phyloP scores from a whole-genome alignment of 2,113 vertebrate genomes.

The Peromyscus californicus region DNA sequence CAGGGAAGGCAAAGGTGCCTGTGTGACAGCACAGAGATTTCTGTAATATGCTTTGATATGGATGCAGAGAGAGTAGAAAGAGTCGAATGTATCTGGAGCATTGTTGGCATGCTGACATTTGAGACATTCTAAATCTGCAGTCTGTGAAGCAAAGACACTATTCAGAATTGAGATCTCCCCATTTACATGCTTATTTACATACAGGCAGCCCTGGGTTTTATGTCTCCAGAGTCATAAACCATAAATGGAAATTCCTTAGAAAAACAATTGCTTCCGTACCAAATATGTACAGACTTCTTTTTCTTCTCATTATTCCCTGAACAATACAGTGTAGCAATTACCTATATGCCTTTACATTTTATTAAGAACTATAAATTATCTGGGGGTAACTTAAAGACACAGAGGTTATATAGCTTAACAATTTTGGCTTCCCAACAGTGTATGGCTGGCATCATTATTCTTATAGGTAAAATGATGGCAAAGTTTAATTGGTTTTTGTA shows the following conservation, averaged over 20 bases:
- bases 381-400: not conserved
- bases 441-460: constrained; percentile 25
- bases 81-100: not conserved
- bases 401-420: constrained; percentile 19
- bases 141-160: not conserved
- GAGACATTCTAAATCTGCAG: not conserved
- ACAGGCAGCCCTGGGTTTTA: not conserved
- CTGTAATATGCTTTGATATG: not conserved
- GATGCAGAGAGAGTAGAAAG: not conserved
- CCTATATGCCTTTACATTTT: not conserved
- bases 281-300: not conserved
- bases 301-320: not conserved
- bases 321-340: not conserved
- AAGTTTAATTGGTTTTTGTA: not conserved
- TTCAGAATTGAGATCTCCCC: not conserved
- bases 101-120: not conserved
- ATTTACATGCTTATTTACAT: constrained; percentile 18
- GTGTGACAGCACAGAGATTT: not conserved
- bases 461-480: not conserved
- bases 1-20: not conserved
- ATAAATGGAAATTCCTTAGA: not conserved
- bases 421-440: not conserved
- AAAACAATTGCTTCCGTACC: not conserved
- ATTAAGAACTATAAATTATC: not conserved
- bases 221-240: not conserved